These are phyloP conservation scores for Cuniculus paca DNA, from an alignment of 2,797 vertebrate species.

Conservation along the genomic window DNA sequence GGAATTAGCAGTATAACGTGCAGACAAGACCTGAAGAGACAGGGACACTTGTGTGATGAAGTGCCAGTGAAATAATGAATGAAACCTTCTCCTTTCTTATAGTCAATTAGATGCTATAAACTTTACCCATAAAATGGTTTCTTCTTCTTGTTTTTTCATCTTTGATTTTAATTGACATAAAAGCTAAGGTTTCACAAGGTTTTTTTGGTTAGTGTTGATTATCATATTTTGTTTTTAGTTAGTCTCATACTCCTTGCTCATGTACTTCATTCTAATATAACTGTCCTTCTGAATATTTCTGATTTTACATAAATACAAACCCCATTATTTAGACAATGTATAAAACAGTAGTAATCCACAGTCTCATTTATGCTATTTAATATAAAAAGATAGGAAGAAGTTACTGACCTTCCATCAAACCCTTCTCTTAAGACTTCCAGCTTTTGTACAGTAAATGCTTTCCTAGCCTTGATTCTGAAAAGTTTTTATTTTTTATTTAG, in stretches of 20 bases:
- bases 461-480: background rate
- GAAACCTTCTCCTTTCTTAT: background rate
- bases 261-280: background rate
- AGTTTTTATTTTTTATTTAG: no score
- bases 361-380: background rate
- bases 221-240: background rate
- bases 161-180: background rate
- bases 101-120: background rate
- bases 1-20: background rate
- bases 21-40: background rate
- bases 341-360: background rate
- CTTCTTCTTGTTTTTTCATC: conserved; percentile 31
- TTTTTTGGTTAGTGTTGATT: conserved; percentile 18
- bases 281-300: background rate
- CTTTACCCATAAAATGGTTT: background rate
- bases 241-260: conserved; percentile 7
- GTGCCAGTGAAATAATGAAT: background rate
- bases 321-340: background rate
- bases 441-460: background rate
- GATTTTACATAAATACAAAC: background rate
- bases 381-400: background rate
- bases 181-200: background rate
- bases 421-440: background rate
- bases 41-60: background rate
- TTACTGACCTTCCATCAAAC: conserved; percentile 14